A percentile compares a stretch with the other conserved stretches of the same genome.
phyloP scores from a whole-genome alignment of 2,888 invertebrate genomes.

The Enchytraeus crypticus region DNA sequence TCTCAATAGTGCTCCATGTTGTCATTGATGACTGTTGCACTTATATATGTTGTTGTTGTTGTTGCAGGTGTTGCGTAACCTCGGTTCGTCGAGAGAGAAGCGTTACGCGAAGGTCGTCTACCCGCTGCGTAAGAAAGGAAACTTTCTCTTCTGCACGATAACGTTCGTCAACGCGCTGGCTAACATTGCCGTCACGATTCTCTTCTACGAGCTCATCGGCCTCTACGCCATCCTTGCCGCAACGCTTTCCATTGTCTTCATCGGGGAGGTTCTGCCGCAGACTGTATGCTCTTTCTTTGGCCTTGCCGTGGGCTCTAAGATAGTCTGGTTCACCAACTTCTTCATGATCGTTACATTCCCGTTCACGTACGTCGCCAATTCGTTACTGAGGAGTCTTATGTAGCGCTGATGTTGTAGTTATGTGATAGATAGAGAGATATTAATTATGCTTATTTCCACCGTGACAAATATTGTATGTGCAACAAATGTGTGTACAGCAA shows the following conservation, averaged over 20 bases:
- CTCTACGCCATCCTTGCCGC: conserved; percentile 80
- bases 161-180: conserved; percentile 79
- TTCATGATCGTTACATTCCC: conserved; percentile 92
- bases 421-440: no score
- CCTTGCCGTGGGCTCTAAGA: conserved; percentile 89
- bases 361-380: conserved; percentile 65
- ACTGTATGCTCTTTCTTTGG: conserved; percentile 92
- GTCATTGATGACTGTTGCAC: no score
- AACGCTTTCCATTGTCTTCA: conserved; percentile 83
- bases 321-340: conserved; percentile 79
- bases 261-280: conserved; percentile 93
- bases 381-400: no score
- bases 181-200: conserved; percentile 88
- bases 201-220: conserved; percentile 79
- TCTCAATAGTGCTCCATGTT: no score
- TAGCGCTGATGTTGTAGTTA: no score
- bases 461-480: no score
- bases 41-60: no score
- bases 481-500: no score
- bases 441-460: no score
- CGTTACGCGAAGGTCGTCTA: conserved; percentile 74
- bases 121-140: conserved; percentile 86
- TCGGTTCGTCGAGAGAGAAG: conserved; percentile 65
- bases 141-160: conserved; percentile 70
- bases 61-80: conserved; percentile 83